Evolutionary conservation across 2,797 vertebrate species (phyloP).

Genomic region (Oreochromis grahami): DNA sequence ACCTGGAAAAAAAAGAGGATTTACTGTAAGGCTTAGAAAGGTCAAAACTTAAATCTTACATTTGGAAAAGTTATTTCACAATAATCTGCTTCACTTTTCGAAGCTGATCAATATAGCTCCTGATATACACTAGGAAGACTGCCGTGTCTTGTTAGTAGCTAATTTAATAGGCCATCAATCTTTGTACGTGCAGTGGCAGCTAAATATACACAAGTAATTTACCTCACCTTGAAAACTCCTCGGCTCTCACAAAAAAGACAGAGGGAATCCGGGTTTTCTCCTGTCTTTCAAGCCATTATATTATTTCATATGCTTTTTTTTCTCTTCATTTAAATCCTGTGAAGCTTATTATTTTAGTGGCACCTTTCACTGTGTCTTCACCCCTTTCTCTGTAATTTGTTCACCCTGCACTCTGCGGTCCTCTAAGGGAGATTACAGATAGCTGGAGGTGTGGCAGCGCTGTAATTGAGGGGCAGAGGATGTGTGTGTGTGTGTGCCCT

Average conservation of each 20-base stretch:
- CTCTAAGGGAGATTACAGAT: slow-evolving; percentile 53
- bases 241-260: slow-evolving; percentile 24
- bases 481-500: slow-evolving; percentile 6
- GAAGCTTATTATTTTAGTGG: slow-evolving; percentile 30
- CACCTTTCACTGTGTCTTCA: slow-evolving; percentile 33
- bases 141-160: slow-evolving; percentile 39
- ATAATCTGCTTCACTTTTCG: slow-evolving; percentile 22
- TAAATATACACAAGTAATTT: slow-evolving; percentile 31
- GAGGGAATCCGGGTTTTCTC: slow-evolving; percentile 12
- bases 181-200: neutral
- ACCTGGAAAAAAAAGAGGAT: slow-evolving; percentile 21
- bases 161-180: slow-evolving; percentile 44
- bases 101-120: slow-evolving; percentile 31
- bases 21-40: slow-evolving; percentile 33
- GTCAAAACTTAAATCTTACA: slow-evolving; percentile 34
- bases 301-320: neutral
- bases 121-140: slow-evolving; percentile 8
- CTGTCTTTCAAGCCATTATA: slow-evolving; percentile 38
- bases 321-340: slow-evolving; percentile 12
- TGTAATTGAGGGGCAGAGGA: slow-evolving; percentile 48
- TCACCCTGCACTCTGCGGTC: slow-evolving; percentile 21
- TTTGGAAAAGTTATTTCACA: slow-evolving; percentile 47
- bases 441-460: slow-evolving; percentile 49
- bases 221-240: slow-evolving; percentile 63
- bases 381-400: slow-evolving; percentile 25